Evolutionary conservation across 1,140 invertebrate species (phyloP).

Genomic region (Drosophila athabasca): DNA sequence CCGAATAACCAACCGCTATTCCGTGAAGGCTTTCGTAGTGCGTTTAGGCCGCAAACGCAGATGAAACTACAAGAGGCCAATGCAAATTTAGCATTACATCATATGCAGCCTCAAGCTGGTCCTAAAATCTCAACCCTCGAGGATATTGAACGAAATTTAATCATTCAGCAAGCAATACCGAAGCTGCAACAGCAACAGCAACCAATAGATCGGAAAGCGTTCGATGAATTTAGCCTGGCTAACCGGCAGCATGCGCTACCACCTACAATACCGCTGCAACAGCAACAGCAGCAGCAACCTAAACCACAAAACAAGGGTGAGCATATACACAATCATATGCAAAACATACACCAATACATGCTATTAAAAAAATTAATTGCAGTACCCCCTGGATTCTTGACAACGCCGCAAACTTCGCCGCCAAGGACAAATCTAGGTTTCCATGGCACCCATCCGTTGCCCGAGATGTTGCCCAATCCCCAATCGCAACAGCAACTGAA

Average conservation of each 20-base stretch:
- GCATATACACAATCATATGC: background rate
- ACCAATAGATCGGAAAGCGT: constrained; percentile 26
- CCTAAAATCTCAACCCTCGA: constrained; percentile 79
- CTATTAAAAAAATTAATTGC: constrained; percentile 8
- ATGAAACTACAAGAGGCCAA: constrained; percentile 57
- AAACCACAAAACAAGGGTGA: constrained; percentile 63
- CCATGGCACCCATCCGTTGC: constrained; percentile 59
- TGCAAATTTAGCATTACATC: constrained; percentile 61
- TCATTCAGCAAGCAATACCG: constrained; percentile 75
- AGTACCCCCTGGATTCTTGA: constrained; percentile 69
- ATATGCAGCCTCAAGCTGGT: constrained; percentile 35
- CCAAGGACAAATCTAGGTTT: constrained; percentile 66
- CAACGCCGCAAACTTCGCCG: constrained; percentile 63
- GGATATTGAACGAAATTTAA: constrained; percentile 81
- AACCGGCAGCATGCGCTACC: constrained; percentile 61
- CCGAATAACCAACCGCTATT: constrained; percentile 60
- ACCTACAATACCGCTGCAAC: constrained; percentile 56
- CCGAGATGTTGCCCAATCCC: constrained; percentile 70
- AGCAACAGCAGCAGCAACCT: constrained; percentile 30
- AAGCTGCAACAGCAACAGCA: constrained; percentile 50
- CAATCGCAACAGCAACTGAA: constrained; percentile 59
- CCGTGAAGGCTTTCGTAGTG: constrained; percentile 62
- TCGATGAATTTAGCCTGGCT: constrained; percentile 58
- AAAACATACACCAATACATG: background rate
- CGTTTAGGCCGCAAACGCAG: constrained; percentile 61